Evolutionary conservation across 2,797 vertebrate genomes (phyloP), one percentile per base, ranked within the genome.

Genomic region (Valencia hispanica): DNA sequence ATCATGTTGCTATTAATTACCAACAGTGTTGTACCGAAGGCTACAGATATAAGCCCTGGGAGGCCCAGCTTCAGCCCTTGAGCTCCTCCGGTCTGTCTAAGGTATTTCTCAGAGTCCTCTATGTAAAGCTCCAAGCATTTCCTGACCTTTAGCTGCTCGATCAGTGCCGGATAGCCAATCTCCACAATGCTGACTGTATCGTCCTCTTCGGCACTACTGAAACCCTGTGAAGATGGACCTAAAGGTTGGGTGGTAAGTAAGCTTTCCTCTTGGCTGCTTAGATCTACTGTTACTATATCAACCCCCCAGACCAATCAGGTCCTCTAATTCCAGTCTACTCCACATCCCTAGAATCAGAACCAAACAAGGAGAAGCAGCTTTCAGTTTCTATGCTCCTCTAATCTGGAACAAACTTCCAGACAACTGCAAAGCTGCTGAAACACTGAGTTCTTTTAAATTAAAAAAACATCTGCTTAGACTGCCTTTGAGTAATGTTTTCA

Each of bases 111-210:
- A 18, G 92, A 84, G 69, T 92, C 83, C 47, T 39, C 81, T 30
- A 95, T 78, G 87, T 94, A 96, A 45, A 82, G 69, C 81, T 93
- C 88, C 34, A 94, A 53, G 63, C 94, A 95, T 48, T 79, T 93
- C 74, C 74, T 90, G 45, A 74, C 77, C 74, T 94, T 95, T 69
- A 94, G 25, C 88, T 95, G 94, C 27, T 89, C 68, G 1, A 94
- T 93, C 68, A 95, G 89, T 22, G 91, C 93, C 0, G 94, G 95
- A 71, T 94, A 95, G 17, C 92, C 94, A 3, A 94, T 94, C 73
- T 95, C 94, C 53, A 87, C n/a, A 20, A 95, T 92, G 81, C 93
- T 93, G 57, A 94, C 93, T 5, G 87, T 90, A 0, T 91, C 85
- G 1, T 85, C 89, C 0, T 84, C 87, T 34, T 45, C 74, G 0